Conservation (phyloP, 2,797 vertebrate genomes). For the Tokudaia muenninki region DNA sequence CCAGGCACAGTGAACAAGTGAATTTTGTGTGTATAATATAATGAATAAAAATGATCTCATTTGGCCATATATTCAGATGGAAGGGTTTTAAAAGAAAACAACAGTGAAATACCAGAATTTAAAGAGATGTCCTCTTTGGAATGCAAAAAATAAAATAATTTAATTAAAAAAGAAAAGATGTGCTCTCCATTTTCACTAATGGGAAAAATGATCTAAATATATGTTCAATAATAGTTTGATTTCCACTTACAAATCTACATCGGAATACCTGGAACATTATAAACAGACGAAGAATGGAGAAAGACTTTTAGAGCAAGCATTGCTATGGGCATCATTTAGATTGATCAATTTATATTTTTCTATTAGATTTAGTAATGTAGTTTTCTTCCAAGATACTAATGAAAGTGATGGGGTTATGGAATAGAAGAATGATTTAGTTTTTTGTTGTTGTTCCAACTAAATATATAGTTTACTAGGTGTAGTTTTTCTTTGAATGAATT, state of each 20-base stretch:
- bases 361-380: background rate
- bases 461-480: background rate
- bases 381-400: background rate
- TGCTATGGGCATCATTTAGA: background rate
- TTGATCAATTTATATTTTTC: background rate
- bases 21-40: background rate
- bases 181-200: background rate
- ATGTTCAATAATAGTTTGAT: background rate
- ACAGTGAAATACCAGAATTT: background rate
- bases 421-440: background rate
- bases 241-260: background rate
- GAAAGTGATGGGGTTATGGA: background rate
- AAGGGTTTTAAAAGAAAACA: background rate
- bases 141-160: too few species aligned
- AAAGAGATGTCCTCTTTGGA: background rate
- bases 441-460: background rate
- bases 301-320: background rate
- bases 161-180: background rate
- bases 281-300: background rate
- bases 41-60: background rate
- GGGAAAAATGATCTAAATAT: background rate
- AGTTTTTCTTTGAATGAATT: background rate
- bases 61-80: background rate
- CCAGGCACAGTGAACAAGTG: background rate
- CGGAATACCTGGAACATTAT: background rate